phyloP scores from a whole-genome alignment of 2,797 vertebrate species.

The Chaunax sp. region DNA sequence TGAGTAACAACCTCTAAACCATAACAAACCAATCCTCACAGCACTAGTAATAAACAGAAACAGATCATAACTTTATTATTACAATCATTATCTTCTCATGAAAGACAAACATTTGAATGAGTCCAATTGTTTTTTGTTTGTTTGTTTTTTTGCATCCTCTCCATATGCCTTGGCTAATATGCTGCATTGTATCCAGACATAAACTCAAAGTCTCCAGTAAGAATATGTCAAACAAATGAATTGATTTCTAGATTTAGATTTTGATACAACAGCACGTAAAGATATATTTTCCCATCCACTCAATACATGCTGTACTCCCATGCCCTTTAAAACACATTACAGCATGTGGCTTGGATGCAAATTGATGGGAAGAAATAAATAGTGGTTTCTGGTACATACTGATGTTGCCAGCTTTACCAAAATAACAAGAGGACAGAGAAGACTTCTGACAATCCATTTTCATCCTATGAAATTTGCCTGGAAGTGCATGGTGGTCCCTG shows the following conservation, averaged over 20 bases:
- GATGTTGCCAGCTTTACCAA: conserved; percentile 5
- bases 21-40: conserved; percentile 9
- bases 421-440: background rate
- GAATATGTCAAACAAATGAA: conserved; percentile 27
- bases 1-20: conserved; percentile 15
- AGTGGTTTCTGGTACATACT: conserved; percentile 3
- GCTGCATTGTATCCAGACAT: conserved; percentile 14
- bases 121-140: conserved; percentile 10
- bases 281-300: conserved; percentile 9
- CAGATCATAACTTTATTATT: too few species aligned
- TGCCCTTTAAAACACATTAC: background rate
- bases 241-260: conserved; percentile 9
- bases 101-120: conserved; percentile 11
- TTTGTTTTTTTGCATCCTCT: conserved; percentile 28
- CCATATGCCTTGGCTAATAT: conserved; percentile 30
- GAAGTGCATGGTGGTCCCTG: conserved; percentile 25
- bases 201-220: conserved; percentile 20
- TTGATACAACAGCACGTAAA: conserved; percentile 5
- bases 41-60: conserved; percentile 4
- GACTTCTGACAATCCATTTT: conserved; percentile 13
- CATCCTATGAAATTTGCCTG: conserved; percentile 26
- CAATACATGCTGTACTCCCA: background rate
- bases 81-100: conserved; percentile 37
- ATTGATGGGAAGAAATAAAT: conserved; percentile 4
- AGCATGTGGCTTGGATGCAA: conserved; percentile 9